phyloP scores from a whole-genome alignment of 1,140 invertebrate species.

The Cyrtorhinus lividipennis region DNA sequence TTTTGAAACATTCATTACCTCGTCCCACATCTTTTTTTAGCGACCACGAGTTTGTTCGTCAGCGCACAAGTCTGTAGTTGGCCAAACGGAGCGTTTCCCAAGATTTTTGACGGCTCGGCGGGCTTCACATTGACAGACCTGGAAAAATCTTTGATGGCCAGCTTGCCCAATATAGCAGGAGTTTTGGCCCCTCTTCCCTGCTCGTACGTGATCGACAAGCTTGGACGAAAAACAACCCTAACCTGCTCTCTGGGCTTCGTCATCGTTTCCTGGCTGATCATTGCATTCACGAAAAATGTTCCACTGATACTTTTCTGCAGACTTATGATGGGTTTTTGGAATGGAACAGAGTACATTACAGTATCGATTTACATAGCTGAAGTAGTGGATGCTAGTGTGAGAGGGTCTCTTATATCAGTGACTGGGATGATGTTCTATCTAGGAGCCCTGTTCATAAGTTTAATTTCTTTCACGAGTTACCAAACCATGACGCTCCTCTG shows the following conservation, averaged over 20 bases:
- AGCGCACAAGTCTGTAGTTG: conserved; percentile 10
- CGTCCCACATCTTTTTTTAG: conserved; percentile 1
- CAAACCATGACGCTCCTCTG: conserved; percentile 46
- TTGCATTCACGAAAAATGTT: conserved; percentile 25
- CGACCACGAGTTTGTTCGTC: neutral
- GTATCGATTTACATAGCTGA: conserved; percentile 48
- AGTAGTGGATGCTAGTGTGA: conserved; percentile 29
- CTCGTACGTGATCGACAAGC: conserved; percentile 43
- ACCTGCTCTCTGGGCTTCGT: conserved; percentile 47
- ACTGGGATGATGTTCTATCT: conserved; percentile 59
- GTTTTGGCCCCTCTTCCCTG: conserved; percentile 24
- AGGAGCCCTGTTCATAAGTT: conserved; percentile 60
- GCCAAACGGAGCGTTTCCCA: conserved; percentile 15
- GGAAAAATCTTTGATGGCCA: conserved; percentile 19
- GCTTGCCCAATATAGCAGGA: conserved; percentile 20
- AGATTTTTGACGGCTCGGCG: conserved; percentile 3
- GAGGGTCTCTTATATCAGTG: conserved; percentile 43
- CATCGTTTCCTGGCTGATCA: conserved; percentile 35
- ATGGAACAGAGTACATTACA: conserved; percentile 57
- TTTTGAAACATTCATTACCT: no score
- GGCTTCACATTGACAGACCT: conserved; percentile 4
- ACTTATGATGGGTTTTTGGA: conserved; percentile 40
- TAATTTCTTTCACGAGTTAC: conserved; percentile 50
- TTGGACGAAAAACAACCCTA: conserved; percentile 55
- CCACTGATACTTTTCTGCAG: conserved; percentile 16